Percentiles rank a stretch among this genome's conserved stretches.
These are phyloP conservation scores for Chloromyia formosa DNA, from an alignment of 2,888 invertebrate genomes.

Conservation along the genomic window DNA sequence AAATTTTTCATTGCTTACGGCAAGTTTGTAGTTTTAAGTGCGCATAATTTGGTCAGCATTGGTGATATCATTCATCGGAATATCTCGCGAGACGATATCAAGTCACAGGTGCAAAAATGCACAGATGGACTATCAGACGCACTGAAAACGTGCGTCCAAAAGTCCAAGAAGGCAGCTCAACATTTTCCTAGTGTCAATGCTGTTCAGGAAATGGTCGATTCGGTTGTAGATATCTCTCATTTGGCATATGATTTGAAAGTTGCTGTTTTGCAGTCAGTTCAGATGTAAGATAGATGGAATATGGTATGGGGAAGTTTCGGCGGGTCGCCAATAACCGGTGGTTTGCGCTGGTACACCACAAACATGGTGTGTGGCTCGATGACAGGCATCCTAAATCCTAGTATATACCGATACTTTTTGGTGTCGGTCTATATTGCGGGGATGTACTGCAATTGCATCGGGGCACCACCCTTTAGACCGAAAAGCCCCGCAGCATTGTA, in stretches of 20 bases:
- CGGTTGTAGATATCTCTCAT: slow-evolving; percentile 85
- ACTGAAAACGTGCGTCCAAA: slow-evolving; percentile 81
- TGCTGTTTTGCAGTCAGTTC: slow-evolving; percentile 75
- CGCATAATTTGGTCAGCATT: slow-evolving; percentile 92
- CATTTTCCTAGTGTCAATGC: slow-evolving; percentile 91
- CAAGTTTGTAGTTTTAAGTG: slow-evolving; percentile 93
- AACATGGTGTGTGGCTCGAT: too few relatives aligned
- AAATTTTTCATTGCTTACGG: slow-evolving; percentile 92
- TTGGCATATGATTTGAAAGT: slow-evolving; percentile 83
- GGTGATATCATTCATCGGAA: slow-evolving; percentile 93
- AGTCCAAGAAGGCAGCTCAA: slow-evolving; percentile 90
- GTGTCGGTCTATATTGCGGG: too few relatives aligned
- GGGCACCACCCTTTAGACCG: too few relatives aligned
- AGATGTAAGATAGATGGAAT: slow-evolving; percentile 16
- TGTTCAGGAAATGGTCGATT: slow-evolving; percentile 93
- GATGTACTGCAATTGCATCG: too few relatives aligned
- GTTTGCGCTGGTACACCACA: too few relatives aligned
- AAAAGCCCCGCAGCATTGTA: too few relatives aligned
- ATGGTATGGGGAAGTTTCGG: background rate
- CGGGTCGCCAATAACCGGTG: too few relatives aligned
- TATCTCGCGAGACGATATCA: slow-evolving; percentile 77
- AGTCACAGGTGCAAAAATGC: slow-evolving; percentile 76
- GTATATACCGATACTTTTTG: too few relatives aligned
- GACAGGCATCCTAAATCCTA: too few relatives aligned
- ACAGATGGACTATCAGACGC: slow-evolving; percentile 85